Evolutionary conservation across 2,797 vertebrate species (phyloP).

Genomic region (Psittacula echo): DNA sequence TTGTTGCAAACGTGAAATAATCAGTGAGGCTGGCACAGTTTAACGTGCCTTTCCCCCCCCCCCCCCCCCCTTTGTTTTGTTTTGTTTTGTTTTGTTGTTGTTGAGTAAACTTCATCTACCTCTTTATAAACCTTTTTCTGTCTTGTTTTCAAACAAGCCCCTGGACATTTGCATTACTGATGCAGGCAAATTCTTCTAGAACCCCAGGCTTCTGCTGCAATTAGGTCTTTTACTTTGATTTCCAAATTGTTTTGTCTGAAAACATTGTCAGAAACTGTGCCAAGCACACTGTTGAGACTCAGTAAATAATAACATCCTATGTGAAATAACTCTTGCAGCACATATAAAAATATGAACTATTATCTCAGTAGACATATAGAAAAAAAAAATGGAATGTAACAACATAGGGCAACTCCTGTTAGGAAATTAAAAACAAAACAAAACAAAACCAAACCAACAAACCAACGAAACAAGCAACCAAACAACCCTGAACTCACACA

Average conservation of each 20-base stretch:
- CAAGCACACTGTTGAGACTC: neutral
- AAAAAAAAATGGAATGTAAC: neutral
- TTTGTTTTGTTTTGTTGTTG: neutral
- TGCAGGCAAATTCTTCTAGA: neutral
- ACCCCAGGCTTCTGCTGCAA: neutral
- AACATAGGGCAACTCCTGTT: neutral
- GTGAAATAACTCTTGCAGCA: neutral
- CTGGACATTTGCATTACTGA: neutral
- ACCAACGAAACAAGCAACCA: neutral
- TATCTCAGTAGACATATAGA: neutral
- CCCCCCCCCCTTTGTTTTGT: neutral
- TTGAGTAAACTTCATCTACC: neutral
- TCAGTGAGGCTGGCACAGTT: neutral
- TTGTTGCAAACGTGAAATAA: neutral
- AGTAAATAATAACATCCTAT: neutral
- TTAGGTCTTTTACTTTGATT: conserved; percentile 15
- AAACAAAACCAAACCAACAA: neutral
- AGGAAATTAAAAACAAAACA: neutral
- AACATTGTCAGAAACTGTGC: neutral
- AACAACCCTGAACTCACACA: neutral
- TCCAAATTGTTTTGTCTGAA: conserved; percentile 7
- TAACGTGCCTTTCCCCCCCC: fast-evolving
- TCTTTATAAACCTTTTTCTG: neutral
- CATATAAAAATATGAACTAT: neutral
- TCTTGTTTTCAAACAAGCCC: neutral